Percentiles rank a stretch among this genome's conserved stretches.
These are phyloP conservation scores for Lagodon rhomboides DNA, from an alignment of 2,797 vertebrate genomes.

Conservation along the genomic window DNA sequence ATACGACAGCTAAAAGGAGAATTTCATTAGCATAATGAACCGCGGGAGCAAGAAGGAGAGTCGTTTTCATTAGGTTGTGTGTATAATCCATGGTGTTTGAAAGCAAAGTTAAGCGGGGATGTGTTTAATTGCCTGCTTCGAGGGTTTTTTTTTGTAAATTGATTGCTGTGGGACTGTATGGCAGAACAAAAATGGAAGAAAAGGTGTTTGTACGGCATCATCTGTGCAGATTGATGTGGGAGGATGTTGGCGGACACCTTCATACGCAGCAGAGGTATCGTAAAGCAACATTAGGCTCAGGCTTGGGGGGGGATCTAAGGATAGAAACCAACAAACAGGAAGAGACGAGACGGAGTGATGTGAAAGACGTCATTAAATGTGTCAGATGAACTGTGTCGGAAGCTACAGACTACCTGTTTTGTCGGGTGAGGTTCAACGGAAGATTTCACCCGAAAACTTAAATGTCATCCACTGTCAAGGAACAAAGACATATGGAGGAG, in stretches of 20 bases:
- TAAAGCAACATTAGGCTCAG: background rate
- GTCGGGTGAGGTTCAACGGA: background rate
- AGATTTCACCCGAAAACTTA: background rate
- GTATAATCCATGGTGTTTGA: constrained; percentile 63
- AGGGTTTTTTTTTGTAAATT: constrained; percentile 56
- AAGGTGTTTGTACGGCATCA: constrained; percentile 27
- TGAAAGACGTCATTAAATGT: no score
- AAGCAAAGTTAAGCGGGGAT: constrained; percentile 66
- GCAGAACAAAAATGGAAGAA: constrained; percentile 15
- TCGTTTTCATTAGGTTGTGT: constrained; percentile 65
- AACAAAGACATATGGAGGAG: no score
- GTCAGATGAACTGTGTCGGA: background rate
- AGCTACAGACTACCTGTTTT: background rate
- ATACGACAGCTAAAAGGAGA: constrained; percentile 57
- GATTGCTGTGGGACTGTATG: constrained; percentile 50
- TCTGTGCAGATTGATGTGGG: constrained; percentile 39
- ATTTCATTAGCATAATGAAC: constrained; percentile 75
- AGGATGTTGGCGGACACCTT: constrained; percentile 19
- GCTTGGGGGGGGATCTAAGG: no score
- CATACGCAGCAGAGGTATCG: background rate
- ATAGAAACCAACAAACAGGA: background rate
- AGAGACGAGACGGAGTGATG: background rate
- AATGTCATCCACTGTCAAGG: background rate
- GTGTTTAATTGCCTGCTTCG: constrained; percentile 70
- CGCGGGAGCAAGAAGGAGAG: constrained; percentile 48